Conservation (phyloP, 2,797 vertebrate species). For the Macropus fuliginosus region DNA sequence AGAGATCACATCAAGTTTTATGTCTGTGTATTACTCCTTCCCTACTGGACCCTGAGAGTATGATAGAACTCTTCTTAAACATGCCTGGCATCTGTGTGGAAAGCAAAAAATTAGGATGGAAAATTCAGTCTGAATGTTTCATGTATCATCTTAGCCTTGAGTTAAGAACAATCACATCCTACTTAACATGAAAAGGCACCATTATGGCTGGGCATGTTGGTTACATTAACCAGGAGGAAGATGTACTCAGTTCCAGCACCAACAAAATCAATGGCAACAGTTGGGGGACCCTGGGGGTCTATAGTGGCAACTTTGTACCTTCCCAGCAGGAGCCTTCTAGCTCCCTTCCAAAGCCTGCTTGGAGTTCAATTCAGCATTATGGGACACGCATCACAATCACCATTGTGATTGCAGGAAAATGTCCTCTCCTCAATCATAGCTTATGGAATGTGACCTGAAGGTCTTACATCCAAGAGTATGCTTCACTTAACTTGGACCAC, state of each 20-base stretch:
- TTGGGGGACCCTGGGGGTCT: background rate
- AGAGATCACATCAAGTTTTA: background rate
- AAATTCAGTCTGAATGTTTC: slow-evolving; percentile 3
- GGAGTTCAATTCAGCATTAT: background rate
- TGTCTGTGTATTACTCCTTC: background rate
- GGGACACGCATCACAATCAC: background rate
- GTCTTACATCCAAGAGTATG: background rate
- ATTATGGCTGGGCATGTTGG: background rate
- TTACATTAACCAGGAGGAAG: background rate
- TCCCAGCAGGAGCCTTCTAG: background rate
- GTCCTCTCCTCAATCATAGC: slow-evolving; percentile 6
- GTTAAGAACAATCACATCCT: slow-evolving; percentile 35
- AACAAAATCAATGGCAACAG: background rate
- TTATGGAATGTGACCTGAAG: background rate
- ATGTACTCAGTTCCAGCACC: background rate
- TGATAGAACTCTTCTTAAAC: slow-evolving; percentile 1
- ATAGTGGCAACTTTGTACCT: background rate
- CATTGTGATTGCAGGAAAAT: background rate
- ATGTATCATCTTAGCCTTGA: background rate
- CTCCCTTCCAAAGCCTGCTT: background rate
- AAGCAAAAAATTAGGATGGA: background rate
- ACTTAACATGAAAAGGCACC: background rate
- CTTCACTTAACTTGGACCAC: slow-evolving; percentile 15
- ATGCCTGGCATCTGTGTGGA: slow-evolving; percentile 22
- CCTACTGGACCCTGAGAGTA: background rate